Evolutionary conservation across 1,140 invertebrate genomes (phyloP).

Genomic region (Fopius arisanus): DNA sequence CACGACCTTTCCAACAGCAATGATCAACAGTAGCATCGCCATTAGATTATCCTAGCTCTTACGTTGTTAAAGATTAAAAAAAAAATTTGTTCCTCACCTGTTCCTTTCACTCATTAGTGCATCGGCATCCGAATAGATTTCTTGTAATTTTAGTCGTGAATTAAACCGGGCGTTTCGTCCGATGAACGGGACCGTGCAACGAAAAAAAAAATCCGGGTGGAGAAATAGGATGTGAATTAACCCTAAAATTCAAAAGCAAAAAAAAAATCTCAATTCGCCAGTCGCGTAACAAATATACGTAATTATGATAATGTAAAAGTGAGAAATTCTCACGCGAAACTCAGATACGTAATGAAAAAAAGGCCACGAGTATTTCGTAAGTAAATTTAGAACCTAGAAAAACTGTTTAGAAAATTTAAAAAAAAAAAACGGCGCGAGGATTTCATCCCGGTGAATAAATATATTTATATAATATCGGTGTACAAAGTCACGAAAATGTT

Average conservation of each 20-base stretch:
- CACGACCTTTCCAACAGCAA: constrained; percentile 9
- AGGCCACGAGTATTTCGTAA: constrained; percentile 22
- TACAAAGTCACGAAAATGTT: constrained; percentile 46
- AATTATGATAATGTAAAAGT: constrained; percentile 15
- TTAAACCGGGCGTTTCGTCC: not conserved
- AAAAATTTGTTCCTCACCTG: not conserved
- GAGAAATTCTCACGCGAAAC: constrained; percentile 7
- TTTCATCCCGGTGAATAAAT: constrained; percentile 21
- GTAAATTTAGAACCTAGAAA: constrained; percentile 22
- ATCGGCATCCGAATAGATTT: constrained; percentile 37
- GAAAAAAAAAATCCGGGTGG: constrained; percentile 21
- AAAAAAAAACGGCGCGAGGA: constrained; percentile 10
- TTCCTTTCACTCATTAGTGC: constrained; percentile 24
- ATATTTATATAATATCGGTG: constrained; percentile 35
- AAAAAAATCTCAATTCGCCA: constrained; percentile 17
- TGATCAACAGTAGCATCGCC: constrained; percentile 18
- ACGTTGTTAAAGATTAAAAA: constrained; percentile 11
- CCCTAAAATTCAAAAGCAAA: not conserved
- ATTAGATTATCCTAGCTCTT: constrained; percentile 14
- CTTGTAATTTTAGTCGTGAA: constrained; percentile 30
- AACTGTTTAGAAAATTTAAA: constrained; percentile 12
- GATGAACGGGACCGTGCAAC: constrained; percentile 35
- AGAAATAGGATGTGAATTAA: constrained; percentile 21
- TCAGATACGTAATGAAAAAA: constrained; percentile 29
- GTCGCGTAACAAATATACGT: constrained; percentile 27